Conservation (phyloP, 1,140 invertebrate genomes). For the Aphidius gifuensis region DNA sequence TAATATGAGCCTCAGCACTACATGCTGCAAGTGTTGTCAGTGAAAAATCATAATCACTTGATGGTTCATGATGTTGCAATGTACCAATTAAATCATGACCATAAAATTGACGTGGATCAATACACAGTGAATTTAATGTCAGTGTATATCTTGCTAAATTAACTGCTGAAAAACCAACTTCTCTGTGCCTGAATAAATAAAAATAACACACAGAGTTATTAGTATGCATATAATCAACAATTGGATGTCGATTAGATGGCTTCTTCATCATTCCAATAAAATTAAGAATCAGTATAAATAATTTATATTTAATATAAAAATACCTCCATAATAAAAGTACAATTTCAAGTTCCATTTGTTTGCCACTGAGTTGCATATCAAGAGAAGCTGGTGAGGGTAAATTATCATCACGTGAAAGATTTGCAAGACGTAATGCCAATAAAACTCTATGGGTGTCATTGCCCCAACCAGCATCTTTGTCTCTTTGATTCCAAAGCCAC, state of each 20-base stretch:
- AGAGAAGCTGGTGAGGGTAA: conserved; percentile 56
- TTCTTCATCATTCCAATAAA: too few relatives aligned
- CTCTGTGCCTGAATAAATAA: conserved; percentile 58
- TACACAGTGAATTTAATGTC: conserved; percentile 72
- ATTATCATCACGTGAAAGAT: conserved; percentile 49
- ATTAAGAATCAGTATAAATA: too few relatives aligned
- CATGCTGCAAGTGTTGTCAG: conserved; percentile 68
- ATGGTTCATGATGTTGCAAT: conserved; percentile 67
- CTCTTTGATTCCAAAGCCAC: conserved; percentile 66
- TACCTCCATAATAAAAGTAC: conserved; percentile 75
- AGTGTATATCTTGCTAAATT: conserved; percentile 72
- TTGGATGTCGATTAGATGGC: too few relatives aligned
- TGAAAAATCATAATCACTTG: conserved; percentile 67
- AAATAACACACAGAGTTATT: not conserved
- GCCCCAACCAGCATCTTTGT: conserved; percentile 71
- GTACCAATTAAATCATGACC: conserved; percentile 75
- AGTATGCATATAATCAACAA: too few relatives aligned
- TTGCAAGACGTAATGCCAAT: conserved; percentile 57
- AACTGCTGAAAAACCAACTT: conserved; percentile 69
- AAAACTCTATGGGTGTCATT: conserved; percentile 73
- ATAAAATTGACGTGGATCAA: conserved; percentile 78
- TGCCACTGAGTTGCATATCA: conserved; percentile 73
- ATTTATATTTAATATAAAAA: not conserved
- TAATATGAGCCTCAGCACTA: conserved; percentile 74
- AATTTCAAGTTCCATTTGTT: conserved; percentile 81